Evolutionary conservation across 2,888 invertebrate species (phyloP).

Genomic region (Dolichopus griseipennis): DNA sequence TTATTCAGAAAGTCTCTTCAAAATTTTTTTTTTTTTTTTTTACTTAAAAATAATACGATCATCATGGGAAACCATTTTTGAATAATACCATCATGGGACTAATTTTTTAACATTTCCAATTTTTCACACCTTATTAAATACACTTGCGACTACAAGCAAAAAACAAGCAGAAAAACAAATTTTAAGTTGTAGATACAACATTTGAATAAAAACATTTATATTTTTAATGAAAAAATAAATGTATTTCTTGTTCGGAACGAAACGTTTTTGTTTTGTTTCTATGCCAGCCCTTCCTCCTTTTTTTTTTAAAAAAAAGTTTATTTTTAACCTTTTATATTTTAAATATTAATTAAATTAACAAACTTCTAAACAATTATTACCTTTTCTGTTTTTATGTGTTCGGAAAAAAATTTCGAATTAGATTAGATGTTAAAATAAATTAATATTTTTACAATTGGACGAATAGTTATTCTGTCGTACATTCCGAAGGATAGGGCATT

Average conservation of each 20-base stretch:
- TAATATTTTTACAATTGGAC: no score
- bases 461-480: no score
- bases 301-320: not conserved
- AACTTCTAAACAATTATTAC: not conserved
- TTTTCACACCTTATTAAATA: conserved; percentile 5
- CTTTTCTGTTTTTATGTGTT: no score
- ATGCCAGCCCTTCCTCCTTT: not conserved
- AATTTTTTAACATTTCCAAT: not conserved
- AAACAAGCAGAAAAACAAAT: not conserved
- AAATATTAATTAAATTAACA: not conserved
- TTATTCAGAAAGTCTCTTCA: no score
- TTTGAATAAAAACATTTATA: not conserved
- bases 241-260: not conserved
- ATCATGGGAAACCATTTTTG: conserved; percentile 3
- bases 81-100: not conserved
- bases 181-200: not conserved
- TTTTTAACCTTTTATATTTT: not conserved
- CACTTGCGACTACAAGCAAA: not conserved
- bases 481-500: no score
- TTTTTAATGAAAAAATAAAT: not conserved
- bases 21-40: not conserved
- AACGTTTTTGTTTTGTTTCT: no score
- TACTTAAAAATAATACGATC: not conserved
- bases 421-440: not conserved
- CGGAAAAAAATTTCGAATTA: not conserved